Evolutionary conservation across 2,888 invertebrate species (phyloP), one percentile per base, ranked within the genome.

Genomic region (Pecten maximus): DNA sequence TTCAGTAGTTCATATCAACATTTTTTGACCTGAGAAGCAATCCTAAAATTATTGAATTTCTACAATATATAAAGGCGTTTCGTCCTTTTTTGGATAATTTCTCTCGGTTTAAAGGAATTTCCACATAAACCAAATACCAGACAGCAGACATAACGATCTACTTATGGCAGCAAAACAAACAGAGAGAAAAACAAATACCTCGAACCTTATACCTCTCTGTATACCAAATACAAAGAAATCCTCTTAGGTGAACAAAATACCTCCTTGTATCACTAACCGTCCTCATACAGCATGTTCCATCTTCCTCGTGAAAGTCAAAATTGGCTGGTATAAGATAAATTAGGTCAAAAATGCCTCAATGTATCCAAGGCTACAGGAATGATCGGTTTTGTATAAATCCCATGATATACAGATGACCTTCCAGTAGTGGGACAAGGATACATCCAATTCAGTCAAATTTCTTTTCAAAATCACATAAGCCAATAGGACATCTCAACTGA

Each of bases 401-500:
- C 35, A 35, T 74, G 6, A 74, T 74, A 15, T 35, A 60, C n/a
- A n/a, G 60, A 60, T 23, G n/a, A n/a, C 60, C 10, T 74, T 35
- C 28, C 19, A 35, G 35, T 23, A 35, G 74, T 74, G 6, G 35
- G 35, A 74, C 35, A 74, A 74, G 74, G 74, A 35, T 28, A 74
- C 74, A 74, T 6, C 28, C 28, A 74, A 35, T n/a, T n/a, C 35
- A 35, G 28, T 28, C 74, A 74, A 54, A 54, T 54, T 54, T 19
- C 54, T 19, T 54, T 54, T 48, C 16, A 48, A 48, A 48, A 48
- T 48, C 48, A 54, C 54, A 15, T 19, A 19, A 54, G 54, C 54
- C n/a, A 54, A 15, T 19, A 74, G 74, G 23, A 74, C 74, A 74
- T 74, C 74, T 74, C 28, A 74, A 74, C 74, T 35, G 74, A 74